These are phyloP conservation scores for Drosophila pectinifera DNA, from an alignment of 1,140 invertebrate species.

Conservation along the genomic window DNA sequence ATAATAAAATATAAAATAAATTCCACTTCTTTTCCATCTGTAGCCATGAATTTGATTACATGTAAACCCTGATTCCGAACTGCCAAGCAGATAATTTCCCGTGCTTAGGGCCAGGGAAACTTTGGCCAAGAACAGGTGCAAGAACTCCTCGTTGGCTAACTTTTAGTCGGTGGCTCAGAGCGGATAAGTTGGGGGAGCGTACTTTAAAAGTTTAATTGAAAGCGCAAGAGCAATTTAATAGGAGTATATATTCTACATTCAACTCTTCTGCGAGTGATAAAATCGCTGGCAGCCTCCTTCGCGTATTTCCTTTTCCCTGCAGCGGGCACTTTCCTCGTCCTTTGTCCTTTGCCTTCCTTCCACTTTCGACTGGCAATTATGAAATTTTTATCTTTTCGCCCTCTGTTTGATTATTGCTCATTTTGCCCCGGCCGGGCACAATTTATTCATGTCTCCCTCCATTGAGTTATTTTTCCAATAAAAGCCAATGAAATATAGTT, in stretches of 20 bases:
- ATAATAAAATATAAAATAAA: background rate
- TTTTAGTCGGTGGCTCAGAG: conserved; percentile 33
- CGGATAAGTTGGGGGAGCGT: conserved; percentile 4
- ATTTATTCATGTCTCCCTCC: conserved; percentile 48
- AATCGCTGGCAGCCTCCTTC: conserved; percentile 8
- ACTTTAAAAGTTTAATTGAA: conserved; percentile 53
- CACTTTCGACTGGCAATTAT: conserved; percentile 35
- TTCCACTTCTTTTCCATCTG: background rate
- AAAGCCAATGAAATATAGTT: conserved; percentile 43
- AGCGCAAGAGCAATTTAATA: conserved; percentile 16
- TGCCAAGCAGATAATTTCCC: conserved; percentile 14
- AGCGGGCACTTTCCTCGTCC: conserved; percentile 10
- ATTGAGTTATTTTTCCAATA: conserved; percentile 24
- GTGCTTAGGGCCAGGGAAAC: conserved; percentile 11
- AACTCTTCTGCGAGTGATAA: conserved; percentile 31
- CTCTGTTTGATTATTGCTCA: conserved; percentile 51
- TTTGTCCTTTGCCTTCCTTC: conserved; percentile 24
- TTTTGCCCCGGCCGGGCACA: conserved; percentile 44
- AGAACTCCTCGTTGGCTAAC: conserved; percentile 8
- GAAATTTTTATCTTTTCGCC: conserved; percentile 30
- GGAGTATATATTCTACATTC: conserved; percentile 3
- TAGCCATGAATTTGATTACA: background rate
- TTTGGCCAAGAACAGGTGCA: conserved; percentile 28
- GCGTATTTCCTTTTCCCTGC: conserved; percentile 11
- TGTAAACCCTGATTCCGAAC: background rate